Evolutionary conservation across 2,888 invertebrate genomes (phyloP), one percentile per base, ranked within the genome.

Genomic region (Seira sanloemensis): DNA sequence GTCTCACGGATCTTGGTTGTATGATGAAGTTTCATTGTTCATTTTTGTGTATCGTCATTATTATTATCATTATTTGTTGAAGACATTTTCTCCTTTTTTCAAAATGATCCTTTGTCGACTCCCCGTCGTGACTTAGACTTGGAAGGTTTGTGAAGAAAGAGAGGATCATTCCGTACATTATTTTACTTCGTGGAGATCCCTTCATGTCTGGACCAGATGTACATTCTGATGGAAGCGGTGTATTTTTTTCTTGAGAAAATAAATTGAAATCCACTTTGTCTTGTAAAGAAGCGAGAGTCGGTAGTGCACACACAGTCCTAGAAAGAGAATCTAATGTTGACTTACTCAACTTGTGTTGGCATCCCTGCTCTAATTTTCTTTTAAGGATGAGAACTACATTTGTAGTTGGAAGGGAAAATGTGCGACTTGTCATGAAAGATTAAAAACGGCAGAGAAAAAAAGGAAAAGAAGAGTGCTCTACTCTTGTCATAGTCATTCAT

Each of bases 101-200:
- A 62, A 62, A 62, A 62, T 62, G 62, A 62, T 62, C 62, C 62
- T 62, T 62, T 62, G 37, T 46, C 23, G 46, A 75, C 75, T 75
- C 75, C 75, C 75, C 75, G 75, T 75, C 75, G 75, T 75, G 75
- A 62, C 65, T 74, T 65, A 75, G 21, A n/a, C 16, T 50, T n/a
- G 2, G 50, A 50, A 50, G 16, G 5, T 50, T 7, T 37, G 37
- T 37, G n/a, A 37, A 62, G 62, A 62, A 62, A 50, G 21, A 62
- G 21, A 21, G 21, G 62, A 62, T 62, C 21, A 62, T 62, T 62
- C 50, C 21, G n/a, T 62, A n/a, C 19, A 62, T 62, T 62, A 21
- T 37, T 50, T 50, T 50, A 50, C 50, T 50, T 50, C 50, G 50
- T 50, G 50, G 50, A 62, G 62, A 62, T 62, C 62, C 62, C n/a